phyloP scores from a whole-genome alignment of 2,888 invertebrate genomes.

The Theretra japonica region DNA sequence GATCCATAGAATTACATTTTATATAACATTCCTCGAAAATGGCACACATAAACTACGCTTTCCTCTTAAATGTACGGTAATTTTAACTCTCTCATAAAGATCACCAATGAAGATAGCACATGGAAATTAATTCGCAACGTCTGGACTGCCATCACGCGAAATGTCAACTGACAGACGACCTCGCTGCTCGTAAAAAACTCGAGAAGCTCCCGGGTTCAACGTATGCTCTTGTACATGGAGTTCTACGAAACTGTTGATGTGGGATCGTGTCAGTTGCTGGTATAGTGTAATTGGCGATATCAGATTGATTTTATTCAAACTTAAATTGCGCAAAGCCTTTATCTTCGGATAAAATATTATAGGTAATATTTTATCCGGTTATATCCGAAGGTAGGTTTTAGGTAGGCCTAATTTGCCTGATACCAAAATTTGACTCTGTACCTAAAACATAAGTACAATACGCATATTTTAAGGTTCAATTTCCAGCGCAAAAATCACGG shows the following conservation, averaged over 20 bases:
- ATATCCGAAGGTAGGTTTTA: no score
- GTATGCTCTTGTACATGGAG: constrained; percentile 21
- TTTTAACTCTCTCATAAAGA: constrained; percentile 47
- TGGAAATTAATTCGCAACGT: constrained; percentile 53
- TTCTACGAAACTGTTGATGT: constrained; percentile 46
- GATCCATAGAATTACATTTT: constrained; percentile 28
- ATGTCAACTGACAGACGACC: constrained; percentile 44
- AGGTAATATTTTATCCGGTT: no score
- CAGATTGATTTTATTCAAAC: not conserved
- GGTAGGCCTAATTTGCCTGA: no score
- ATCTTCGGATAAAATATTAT: no score
- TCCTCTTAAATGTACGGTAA: constrained; percentile 48
- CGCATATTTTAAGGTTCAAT: no score
- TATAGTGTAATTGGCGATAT: not conserved
- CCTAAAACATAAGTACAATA: no score
- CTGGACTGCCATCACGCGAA: constrained; percentile 34
- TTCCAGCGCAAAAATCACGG: no score
- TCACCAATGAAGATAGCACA: constrained; percentile 52
- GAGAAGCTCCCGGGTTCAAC: constrained; percentile 45
- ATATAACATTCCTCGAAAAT: constrained; percentile 27
- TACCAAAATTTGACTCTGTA: no score
- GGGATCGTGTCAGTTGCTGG: not conserved
- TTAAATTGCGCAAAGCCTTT: no score
- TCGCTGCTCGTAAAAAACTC: constrained; percentile 46
- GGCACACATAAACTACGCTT: constrained; percentile 39